Evolutionary conservation across 1,140 invertebrate genomes (phyloP).

Genomic region (Lepidurus apus): DNA sequence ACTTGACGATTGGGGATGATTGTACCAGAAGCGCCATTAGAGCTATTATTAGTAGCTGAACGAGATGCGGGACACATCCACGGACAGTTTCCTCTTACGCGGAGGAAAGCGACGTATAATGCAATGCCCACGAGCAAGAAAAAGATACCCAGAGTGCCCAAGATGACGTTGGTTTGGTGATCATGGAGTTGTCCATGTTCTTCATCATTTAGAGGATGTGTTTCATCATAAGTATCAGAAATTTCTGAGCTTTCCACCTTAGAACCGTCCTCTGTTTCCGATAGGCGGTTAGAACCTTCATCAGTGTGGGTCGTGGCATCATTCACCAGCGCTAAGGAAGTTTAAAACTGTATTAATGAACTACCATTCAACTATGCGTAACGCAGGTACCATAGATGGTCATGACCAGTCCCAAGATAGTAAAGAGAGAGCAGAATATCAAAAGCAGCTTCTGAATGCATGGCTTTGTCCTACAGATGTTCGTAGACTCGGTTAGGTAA

Average conservation of each 20-base stretch:
- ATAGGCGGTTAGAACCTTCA: not conserved
- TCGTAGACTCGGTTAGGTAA: constrained; percentile 30
- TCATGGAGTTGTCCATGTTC: constrained; percentile 19
- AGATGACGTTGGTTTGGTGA: constrained; percentile 33
- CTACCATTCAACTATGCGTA: too few species aligned
- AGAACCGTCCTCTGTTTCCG: constrained; percentile 22
- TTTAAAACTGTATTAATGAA: not conserved
- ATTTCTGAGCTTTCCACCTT: not conserved
- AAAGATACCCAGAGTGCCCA: constrained; percentile 28
- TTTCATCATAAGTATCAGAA: not conserved
- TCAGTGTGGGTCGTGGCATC: constrained; percentile 31
- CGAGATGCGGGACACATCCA: constrained; percentile 8
- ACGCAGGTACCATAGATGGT: constrained; percentile 16
- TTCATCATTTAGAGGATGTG: constrained; percentile 4
- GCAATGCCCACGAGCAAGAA: constrained; percentile 29
- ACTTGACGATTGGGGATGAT: not conserved
- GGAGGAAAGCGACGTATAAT: constrained; percentile 30
- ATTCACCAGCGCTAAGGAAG: constrained; percentile 26
- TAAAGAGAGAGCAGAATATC: not conserved
- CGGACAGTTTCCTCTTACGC: constrained; percentile 29
- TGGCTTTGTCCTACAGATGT: constrained; percentile 28
- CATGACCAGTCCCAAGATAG: constrained; percentile 27
- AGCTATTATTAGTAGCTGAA: constrained; percentile 19
- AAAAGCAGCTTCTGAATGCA: constrained; percentile 31
- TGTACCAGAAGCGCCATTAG: not conserved